Base-by-base conservation (phyloP, 2,888 invertebrate species). In the Ypsolopha sequella region DNA sequence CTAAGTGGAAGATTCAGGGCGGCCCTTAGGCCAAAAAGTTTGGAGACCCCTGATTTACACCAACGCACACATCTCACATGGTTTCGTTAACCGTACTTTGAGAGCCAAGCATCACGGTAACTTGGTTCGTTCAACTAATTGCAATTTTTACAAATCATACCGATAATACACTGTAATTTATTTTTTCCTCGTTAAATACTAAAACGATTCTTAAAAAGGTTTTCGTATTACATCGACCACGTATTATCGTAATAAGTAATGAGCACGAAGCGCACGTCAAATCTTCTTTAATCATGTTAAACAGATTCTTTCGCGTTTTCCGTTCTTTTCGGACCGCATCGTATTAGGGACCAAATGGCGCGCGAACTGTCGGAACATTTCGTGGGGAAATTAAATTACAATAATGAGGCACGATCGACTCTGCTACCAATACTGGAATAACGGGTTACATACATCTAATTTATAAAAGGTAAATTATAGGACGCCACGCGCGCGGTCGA, bases 321-420 rank as follows among this genome's bases (percentile, higher is more conserved):
- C 11, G 44, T 35, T 39, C 51, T 53, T 51, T 70, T 66, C 77
- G 76, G 69, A 65, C 71, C 70, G 62, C 66, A 62, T 65, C 61
- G 64, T 71, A 78, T 84, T 84, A 80, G 76, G 59, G 66, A 66
- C 79, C 80, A 80, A 81, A 80, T 80, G 81, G 79, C 70, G 55
- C 52, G 77, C 66, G 36, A 38, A 63, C 61, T 59, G 66, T 64
- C 63, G 66, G 58, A 61, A 58, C 59, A 61, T 72, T 76, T 76
- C 73, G 75, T 73, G 72, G 76, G 74, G 71, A 77, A 84, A 80
- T 80, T 75, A 75, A 80, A 85, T 86, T 80, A 84, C 72, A 70
- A 73, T 81, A 81, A 82, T 76, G 76, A 79, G 68, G 72, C 85
- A 81, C 80, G 82, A 82, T 71, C 78, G 67, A 65, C 56, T 46